A percentile compares a stretch with the other conserved stretches of the same genome.
These are phyloP conservation scores for Tauraco hartlaubi DNA, from an alignment of 2,797 vertebrate species.

Conservation along the genomic window DNA sequence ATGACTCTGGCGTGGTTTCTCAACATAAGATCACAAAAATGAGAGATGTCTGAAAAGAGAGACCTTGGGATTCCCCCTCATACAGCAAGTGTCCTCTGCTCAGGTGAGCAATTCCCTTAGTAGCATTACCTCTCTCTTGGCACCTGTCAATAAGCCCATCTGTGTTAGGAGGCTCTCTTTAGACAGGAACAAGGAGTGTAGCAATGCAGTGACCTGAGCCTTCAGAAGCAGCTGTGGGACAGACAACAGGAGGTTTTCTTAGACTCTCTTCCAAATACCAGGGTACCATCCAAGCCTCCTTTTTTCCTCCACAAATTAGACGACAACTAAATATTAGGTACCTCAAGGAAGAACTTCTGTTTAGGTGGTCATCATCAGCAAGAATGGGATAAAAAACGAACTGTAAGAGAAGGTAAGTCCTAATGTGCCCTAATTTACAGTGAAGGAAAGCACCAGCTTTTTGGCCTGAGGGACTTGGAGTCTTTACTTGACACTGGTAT, in stretches of 20 bases:
- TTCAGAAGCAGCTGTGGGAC: not conserved
- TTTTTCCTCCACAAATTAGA: not conserved
- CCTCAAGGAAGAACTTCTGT: not conserved
- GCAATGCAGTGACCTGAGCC: not conserved
- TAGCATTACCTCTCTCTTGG: not conserved
- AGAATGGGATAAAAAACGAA: not conserved
- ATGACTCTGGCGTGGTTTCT: not conserved
- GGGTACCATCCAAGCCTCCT: not conserved
- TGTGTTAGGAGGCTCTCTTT: not conserved
- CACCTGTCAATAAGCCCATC: not conserved
- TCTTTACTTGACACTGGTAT: conserved; percentile 48
- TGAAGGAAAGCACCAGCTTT: conserved; percentile 30
- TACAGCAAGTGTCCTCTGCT: not conserved
- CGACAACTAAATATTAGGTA: not conserved
- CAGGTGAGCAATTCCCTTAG: not conserved
- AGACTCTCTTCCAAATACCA: not conserved
- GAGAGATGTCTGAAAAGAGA: not conserved
- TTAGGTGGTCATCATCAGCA: not conserved
- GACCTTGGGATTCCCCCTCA: not conserved
- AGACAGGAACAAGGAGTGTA: not conserved
- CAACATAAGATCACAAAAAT: not conserved
- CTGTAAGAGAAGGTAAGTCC: not conserved
- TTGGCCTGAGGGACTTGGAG: conserved; percentile 58
- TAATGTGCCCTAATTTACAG: conserved; percentile 44
- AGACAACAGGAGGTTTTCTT: not conserved